phyloP scores from a whole-genome alignment of 2,113 vertebrate genomes.

The Otis tarda region DNA sequence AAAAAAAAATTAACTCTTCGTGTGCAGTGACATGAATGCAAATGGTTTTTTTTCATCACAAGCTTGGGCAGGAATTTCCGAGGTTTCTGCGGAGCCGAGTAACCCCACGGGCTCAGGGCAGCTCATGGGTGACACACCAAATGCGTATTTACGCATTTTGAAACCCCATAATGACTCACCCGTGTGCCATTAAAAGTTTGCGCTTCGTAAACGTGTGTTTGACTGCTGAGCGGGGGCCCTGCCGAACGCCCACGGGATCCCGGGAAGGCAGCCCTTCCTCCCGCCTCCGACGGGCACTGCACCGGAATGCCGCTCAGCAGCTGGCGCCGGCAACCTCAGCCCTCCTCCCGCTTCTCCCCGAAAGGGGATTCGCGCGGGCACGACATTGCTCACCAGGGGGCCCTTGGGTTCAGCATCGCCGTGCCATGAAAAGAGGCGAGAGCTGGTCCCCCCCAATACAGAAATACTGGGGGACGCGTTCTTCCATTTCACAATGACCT shows the following conservation, averaged over 20 bases:
- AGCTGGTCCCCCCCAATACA: not conserved
- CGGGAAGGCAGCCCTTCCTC: not conserved
- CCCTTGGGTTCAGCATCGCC: not conserved
- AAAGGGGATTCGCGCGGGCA: not conserved
- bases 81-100: not conserved
- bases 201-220: not conserved
- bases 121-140: slow-evolving; percentile 14
- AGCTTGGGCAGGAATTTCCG: slow-evolving; percentile 26
- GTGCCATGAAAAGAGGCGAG: accelerated
- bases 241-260: slow-evolving; percentile 1
- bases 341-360: not conserved
- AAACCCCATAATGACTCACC: slow-evolving; percentile 82
- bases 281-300: not conserved
- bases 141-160: slow-evolving; percentile 77
- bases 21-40: not conserved
- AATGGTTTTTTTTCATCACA: not conserved
- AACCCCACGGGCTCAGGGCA: not conserved
- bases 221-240: slow-evolving; percentile 21
- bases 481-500: accelerated
- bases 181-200: slow-evolving; percentile 51
- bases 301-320: not conserved
- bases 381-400: accelerated
- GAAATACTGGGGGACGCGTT: accelerated
- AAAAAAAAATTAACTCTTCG: not conserved
- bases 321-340: not conserved